Evolutionary conservation across 2,113 vertebrate species (phyloP).

Genomic region (Channa maculata): DNA sequence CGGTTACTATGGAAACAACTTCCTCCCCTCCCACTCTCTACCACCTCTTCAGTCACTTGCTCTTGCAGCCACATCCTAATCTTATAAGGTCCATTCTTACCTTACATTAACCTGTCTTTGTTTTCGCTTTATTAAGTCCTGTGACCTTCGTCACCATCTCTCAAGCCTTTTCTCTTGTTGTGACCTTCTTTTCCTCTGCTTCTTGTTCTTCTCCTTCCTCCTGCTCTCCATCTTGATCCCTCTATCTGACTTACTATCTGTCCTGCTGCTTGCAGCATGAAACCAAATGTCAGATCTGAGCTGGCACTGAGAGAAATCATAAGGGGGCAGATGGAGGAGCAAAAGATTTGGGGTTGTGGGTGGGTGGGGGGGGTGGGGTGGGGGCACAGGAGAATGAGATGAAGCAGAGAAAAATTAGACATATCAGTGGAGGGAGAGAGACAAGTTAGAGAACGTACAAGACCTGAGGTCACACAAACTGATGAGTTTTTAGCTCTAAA

Average conservation of each 20-base stretch:
- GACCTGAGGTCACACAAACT: too few species aligned
- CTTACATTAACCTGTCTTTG: slow-evolving; percentile 15
- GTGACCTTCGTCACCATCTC: background rate
- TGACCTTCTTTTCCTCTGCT: background rate
- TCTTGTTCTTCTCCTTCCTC: background rate
- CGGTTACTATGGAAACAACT: slow-evolving; percentile 72
- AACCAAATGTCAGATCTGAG: slow-evolving; percentile 60
- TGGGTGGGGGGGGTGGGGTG: background rate
- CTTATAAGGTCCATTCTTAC: slow-evolving; percentile 18
- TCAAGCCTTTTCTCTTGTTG: background rate
- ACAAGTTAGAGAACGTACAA: too few species aligned
- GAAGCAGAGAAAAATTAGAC: background rate
- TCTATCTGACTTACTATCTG: slow-evolving; percentile 27
- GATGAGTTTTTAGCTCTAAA: too few species aligned
- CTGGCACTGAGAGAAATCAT: slow-evolving; percentile 17
- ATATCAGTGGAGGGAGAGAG: too few species aligned
- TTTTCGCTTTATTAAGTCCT: slow-evolving; percentile 39
- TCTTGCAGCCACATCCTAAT: slow-evolving; percentile 30
- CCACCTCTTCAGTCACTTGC: slow-evolving; percentile 31
- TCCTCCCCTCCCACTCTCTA: background rate
- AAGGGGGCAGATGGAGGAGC: slow-evolving; percentile 28
- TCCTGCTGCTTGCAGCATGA: slow-evolving; percentile 45
- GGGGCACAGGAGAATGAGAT: background rate
- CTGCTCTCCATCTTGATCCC: background rate
- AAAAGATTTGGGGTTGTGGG: slow-evolving; percentile 4